Conservation (phyloP, 2,888 invertebrate genomes). For the Labia minor region DNA sequence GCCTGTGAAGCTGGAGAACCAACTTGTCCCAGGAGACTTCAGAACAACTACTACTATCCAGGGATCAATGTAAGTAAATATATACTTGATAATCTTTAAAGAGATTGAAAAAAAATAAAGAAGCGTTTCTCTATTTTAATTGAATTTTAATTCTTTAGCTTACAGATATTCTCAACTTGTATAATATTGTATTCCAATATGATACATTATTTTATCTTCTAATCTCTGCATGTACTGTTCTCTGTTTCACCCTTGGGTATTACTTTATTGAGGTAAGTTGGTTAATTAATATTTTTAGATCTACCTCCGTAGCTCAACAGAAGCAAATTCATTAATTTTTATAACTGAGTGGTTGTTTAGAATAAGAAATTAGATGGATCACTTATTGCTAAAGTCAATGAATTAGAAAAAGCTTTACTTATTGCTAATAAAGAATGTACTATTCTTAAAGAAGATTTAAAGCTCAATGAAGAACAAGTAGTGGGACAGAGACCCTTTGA, state of each 20-base stretch:
- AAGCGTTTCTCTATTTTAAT: too few species aligned
- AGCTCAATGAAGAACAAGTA: constrained; percentile 41
- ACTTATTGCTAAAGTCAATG: constrained; percentile 56
- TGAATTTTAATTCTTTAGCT: too few species aligned
- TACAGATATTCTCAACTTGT: not conserved
- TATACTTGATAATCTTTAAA: not conserved
- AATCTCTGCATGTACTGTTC: constrained; percentile 58
- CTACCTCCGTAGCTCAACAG: not conserved
- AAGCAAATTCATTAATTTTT: constrained; percentile 8
- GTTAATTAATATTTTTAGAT: constrained; percentile 16
- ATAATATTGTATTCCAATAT: not conserved
- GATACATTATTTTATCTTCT: constrained; percentile 47
- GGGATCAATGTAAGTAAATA: not conserved
- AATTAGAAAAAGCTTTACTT: constrained; percentile 50
- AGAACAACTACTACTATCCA: not conserved
- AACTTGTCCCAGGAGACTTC: not conserved
- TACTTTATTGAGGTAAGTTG: constrained; percentile 54
- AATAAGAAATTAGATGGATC: constrained; percentile 59
- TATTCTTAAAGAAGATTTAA: constrained; percentile 51
- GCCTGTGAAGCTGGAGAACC: not conserved
- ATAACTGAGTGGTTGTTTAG: constrained; percentile 27
- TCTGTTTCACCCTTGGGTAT: constrained; percentile 63
- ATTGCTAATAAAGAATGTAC: constrained; percentile 46
- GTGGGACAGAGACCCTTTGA: not conserved
- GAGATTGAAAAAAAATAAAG: too few species aligned